Percentiles rank a stretch among this genome's conserved stretches.
Conservation (phyloP, 1,140 invertebrate species). For the Ctenoplectra terminalis region DNA sequence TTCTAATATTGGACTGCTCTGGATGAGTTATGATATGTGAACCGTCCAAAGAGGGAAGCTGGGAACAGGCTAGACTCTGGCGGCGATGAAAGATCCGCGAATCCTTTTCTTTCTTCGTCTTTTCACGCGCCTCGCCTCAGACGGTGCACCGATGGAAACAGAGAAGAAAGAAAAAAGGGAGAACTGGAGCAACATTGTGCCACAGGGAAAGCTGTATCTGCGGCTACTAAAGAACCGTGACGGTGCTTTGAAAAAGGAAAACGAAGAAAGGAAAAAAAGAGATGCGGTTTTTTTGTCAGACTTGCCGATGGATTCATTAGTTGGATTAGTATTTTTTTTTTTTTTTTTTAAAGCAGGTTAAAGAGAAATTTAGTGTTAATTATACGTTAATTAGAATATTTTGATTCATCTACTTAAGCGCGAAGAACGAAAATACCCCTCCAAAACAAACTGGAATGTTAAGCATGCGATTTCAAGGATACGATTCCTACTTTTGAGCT, state of each 20-base stretch:
- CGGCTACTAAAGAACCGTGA: neutral
- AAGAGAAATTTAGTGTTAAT: too few relatives aligned
- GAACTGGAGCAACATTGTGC: conserved; percentile 22
- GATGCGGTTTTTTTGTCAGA: neutral
- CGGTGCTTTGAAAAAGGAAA: neutral
- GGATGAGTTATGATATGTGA: conserved; percentile 39
- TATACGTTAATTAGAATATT: too few relatives aligned
- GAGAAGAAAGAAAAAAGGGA: neutral
- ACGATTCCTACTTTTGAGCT: neutral
- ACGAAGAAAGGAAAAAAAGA: neutral
- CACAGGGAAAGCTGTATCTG: neutral
- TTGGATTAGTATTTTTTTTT: neutral
- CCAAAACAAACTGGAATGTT: too few relatives aligned
- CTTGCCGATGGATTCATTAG: neutral
- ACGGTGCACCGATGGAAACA: neutral
- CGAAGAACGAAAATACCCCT: too few relatives aligned
- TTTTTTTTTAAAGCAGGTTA: neutral
- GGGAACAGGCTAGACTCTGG: neutral
- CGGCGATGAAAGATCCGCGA: conserved; percentile 16
- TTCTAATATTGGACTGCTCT: conserved; percentile 46
- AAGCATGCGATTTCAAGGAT: too few relatives aligned
- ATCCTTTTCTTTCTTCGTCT: neutral
- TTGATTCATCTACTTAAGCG: too few relatives aligned
- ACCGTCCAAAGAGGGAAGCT: conserved; percentile 17
- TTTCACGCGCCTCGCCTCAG: neutral